phyloP scores from a whole-genome alignment of 2,113 vertebrate species.

The Equus przewalskii region DNA sequence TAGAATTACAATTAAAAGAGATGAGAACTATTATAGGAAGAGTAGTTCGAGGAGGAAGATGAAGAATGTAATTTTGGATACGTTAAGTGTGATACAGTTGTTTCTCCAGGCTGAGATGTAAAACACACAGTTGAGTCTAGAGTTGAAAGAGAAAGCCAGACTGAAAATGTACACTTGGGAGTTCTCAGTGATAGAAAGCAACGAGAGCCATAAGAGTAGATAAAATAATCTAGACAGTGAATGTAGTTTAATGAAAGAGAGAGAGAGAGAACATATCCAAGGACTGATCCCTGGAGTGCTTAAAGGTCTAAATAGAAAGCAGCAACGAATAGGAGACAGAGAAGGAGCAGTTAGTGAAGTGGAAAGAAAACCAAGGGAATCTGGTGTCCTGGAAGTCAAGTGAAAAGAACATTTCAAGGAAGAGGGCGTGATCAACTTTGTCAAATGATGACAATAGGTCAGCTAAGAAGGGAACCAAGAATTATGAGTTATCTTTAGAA shows the following conservation, averaged over 20 bases:
- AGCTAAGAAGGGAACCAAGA: not conserved
- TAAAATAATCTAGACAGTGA: not conserved
- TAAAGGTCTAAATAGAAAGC: not conserved
- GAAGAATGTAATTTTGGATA: constrained; percentile 13
- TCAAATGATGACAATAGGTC: not conserved
- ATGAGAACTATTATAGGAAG: constrained; percentile 56
- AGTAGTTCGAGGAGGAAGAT: not conserved
- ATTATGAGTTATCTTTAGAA: not conserved
- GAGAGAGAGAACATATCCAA: not conserved
- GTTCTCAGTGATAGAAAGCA: not conserved
- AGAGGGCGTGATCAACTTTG: not conserved
- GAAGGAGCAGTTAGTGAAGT: not conserved
- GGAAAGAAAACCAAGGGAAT: no score
- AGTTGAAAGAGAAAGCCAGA: not conserved
- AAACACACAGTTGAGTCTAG: not conserved
- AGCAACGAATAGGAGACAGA: not conserved
- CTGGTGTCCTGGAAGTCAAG: not conserved
- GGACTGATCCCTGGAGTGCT: not conserved
- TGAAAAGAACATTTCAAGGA: not conserved
- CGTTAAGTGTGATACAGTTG: constrained; percentile 55
- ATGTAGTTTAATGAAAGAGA: not conserved
- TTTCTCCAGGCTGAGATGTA: not conserved
- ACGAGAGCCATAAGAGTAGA: not conserved
- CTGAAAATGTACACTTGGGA: not conserved
- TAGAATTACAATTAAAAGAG: not conserved